phyloP scores from a whole-genome alignment of 2,113 vertebrate genomes.

The Paedocypris sp. region DNA sequence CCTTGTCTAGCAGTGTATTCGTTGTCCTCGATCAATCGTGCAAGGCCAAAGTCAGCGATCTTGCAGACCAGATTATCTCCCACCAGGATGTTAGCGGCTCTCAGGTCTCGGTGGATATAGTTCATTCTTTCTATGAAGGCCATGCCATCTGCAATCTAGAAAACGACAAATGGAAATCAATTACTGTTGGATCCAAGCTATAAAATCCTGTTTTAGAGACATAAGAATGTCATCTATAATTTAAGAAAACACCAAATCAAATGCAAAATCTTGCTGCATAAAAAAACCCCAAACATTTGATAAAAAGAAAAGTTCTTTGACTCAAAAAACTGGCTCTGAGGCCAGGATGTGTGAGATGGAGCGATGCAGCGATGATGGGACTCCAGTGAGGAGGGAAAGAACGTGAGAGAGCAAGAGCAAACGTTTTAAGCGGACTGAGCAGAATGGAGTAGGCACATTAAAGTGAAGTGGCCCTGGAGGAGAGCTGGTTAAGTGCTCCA shows the following conservation, averaged over 20 bases:
- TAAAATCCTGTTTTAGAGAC: not conserved
- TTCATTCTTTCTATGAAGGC: conserved; percentile 99
- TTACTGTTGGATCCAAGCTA: not conserved
- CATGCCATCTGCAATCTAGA: conserved; percentile 94
- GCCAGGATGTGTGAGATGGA: not conserved
- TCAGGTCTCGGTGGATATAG: conserved; percentile 96
- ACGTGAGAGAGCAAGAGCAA: not conserved
- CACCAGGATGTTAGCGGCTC: conserved; percentile 95
- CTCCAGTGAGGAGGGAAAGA: not conserved
- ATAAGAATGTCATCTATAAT: not conserved
- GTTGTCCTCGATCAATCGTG: conserved; percentile 96
- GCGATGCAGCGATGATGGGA: not conserved
- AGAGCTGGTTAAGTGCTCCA: conserved; percentile 45
- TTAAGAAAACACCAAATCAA: not conserved
- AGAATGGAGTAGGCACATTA: conserved; percentile 34
- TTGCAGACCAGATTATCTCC: conserved; percentile 96
- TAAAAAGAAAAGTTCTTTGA: not conserved
- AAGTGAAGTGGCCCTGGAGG: conserved; percentile 47
- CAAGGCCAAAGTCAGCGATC: conserved; percentile 96
- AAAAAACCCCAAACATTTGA: not conserved
- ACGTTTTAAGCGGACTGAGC: conserved; percentile 40
- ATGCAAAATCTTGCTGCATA: not conserved
- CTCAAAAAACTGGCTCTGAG: not conserved
- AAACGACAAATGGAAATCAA: not conserved
- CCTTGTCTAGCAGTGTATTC: conserved; percentile 98